These are phyloP conservation scores for Enteromius afrohamiltoni DNA, from an alignment of 2,797 vertebrate genomes.

Conservation along the genomic window DNA sequence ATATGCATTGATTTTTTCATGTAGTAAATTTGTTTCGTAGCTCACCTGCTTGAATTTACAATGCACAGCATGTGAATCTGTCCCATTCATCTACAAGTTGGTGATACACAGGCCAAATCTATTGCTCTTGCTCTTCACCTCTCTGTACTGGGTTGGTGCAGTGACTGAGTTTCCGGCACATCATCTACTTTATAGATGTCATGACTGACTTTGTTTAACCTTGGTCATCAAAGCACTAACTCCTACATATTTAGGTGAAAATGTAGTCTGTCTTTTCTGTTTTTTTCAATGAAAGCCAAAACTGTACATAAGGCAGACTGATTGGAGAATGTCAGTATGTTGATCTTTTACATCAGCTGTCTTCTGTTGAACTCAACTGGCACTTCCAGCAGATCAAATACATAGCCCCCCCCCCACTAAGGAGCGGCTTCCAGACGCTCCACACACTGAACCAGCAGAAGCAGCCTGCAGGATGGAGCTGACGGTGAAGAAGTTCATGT, in stretches of 20 bases:
- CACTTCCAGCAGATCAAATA: no score
- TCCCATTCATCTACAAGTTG: neutral
- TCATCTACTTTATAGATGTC: neutral
- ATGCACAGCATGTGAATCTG: neutral
- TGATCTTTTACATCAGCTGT: neutral
- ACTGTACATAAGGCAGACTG: neutral
- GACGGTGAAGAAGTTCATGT: no score
- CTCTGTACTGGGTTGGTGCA: neutral
- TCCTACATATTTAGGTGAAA: neutral
- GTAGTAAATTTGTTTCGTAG: neutral
- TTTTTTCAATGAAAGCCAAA: neutral
- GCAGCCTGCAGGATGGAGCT: no score
- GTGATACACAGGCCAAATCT: neutral
- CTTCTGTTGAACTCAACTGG: neutral
- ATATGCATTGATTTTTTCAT: neutral
- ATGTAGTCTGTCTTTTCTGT: neutral
- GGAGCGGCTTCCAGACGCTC: neutral
- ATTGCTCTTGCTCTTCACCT: neutral
- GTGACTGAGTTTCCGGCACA: neutral
- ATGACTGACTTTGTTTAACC: neutral
- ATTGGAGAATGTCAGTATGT: neutral
- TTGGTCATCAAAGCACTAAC: neutral
- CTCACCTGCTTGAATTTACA: neutral
- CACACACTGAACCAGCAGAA: neutral
- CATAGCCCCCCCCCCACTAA: no score